Conservation (phyloP, 2,888 invertebrate genomes). For the Taphrorychus bicolor region DNA sequence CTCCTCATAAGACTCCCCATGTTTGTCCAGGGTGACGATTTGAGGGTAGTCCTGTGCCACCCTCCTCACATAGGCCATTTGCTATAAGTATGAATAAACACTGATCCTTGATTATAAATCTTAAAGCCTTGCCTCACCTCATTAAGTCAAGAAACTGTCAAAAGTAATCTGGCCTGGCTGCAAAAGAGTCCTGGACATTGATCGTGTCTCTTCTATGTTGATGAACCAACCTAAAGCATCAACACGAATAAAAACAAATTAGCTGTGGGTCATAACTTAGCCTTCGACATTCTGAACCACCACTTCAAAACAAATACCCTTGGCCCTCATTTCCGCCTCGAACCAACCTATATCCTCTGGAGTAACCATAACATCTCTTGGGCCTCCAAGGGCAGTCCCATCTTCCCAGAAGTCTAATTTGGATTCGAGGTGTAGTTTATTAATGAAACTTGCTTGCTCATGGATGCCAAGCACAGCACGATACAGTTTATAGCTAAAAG, state of each 20-base stretch:
- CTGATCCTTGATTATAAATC: too few species aligned
- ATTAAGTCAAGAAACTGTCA: constrained; percentile 20
- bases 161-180: constrained; percentile 27
- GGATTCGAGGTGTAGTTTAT: constrained; percentile 44
- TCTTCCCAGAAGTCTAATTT: constrained; percentile 43
- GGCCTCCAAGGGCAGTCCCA: constrained; percentile 8
- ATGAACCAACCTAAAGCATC: constrained; percentile 12
- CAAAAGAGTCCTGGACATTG: neutral
- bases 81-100: too few species aligned
- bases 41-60: constrained; percentile 62
- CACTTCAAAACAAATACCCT: constrained; percentile 22
- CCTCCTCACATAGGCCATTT: constrained; percentile 59
- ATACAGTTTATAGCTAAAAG: constrained; percentile 37
- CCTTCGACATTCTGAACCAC: constrained; percentile 1
- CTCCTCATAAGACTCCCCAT: constrained; percentile 68
- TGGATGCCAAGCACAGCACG: constrained; percentile 28
- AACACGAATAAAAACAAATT: neutral
- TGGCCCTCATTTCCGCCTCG: constrained; percentile 22
- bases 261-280: neutral
- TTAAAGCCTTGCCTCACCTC: too few species aligned
- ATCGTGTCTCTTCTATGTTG: constrained; percentile 10
- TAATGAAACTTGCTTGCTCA: constrained; percentile 32
- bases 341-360: constrained; percentile 30
- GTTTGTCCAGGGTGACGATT: constrained; percentile 63
- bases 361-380: constrained; percentile 37